phyloP scores from a whole-genome alignment of 2,113 vertebrate species.

The Procavia capensis region DNA sequence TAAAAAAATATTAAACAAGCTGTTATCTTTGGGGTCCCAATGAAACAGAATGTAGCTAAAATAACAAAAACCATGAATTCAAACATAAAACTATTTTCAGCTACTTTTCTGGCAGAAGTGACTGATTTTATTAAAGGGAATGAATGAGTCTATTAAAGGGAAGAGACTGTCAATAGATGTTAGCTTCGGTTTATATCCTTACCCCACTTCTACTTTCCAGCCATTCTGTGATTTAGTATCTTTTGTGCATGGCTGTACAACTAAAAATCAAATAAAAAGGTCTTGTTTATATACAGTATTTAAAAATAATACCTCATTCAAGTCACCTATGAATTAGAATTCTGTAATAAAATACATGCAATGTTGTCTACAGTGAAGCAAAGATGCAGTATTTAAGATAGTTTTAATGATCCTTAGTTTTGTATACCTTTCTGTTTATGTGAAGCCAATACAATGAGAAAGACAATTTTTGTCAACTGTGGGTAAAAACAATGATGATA shows the following conservation, averaged over 20 bases:
- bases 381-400: not conserved
- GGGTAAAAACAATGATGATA: not conserved
- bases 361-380: not conserved
- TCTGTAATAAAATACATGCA: not conserved
- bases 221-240: conserved; percentile 9
- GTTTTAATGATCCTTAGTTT: not conserved
- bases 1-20: conserved; percentile 45
- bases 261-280: conserved; percentile 45
- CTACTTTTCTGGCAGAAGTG: conserved; percentile 30
- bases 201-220: not conserved
- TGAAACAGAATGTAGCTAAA: not conserved
- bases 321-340: conserved; percentile 15
- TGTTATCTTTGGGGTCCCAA: conserved; percentile 34
- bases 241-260: not conserved
- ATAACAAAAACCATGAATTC: conserved; percentile 8
- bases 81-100: conserved; percentile 41
- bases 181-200: conserved; percentile 24
- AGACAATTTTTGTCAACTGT: not conserved
- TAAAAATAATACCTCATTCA: conserved; percentile 19
- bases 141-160: conserved; percentile 16
- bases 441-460: not conserved
- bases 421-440: not conserved
- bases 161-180: conserved; percentile 28
- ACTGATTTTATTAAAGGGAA: conserved; percentile 52
- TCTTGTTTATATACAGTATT: conserved; percentile 32